Evolutionary conservation across 2,797 vertebrate genomes (phyloP).

Genomic region (Schizopygopsis pylzovi): DNA sequence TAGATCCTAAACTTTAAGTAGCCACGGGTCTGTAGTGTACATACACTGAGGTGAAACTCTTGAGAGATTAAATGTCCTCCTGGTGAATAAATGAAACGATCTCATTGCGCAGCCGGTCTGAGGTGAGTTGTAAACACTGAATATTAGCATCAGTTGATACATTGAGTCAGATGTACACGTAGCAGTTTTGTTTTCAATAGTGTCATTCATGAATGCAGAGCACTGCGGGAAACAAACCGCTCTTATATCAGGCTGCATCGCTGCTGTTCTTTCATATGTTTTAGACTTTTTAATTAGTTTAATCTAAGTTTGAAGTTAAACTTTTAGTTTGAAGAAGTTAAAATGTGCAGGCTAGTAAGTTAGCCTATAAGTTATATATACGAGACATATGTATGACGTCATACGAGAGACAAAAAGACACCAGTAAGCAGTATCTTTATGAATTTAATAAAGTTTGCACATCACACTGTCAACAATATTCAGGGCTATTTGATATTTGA

Average conservation of each 20-base stretch:
- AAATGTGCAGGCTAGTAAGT: too few species aligned
- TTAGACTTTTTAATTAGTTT: not conserved
- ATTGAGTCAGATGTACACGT: not conserved
- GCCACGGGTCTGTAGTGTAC: not conserved
- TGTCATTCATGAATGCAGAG: conserved; percentile 21
- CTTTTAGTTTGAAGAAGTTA: too few species aligned
- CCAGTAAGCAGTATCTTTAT: not conserved
- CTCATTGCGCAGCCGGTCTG: not conserved
- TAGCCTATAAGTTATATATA: too few species aligned
- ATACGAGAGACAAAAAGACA: not conserved
- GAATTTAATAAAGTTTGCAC: not conserved
- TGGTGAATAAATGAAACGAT: not conserved
- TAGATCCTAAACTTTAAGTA: not conserved
- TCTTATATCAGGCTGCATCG: not conserved
- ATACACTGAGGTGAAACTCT: not conserved
- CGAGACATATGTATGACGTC: too few species aligned
- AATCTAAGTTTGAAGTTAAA: not conserved
- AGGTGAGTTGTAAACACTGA: conserved; percentile 13
- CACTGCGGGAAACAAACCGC: not conserved
- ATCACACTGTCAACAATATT: not conserved
- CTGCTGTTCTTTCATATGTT: not conserved
- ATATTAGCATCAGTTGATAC: not conserved
- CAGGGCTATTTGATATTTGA: not conserved
- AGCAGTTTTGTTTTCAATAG: conserved; percentile 36
- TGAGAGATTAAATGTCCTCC: not conserved